Base-by-base conservation (phyloP, 2,797 vertebrate genomes). In the Carcharodon carcharias region DNA sequence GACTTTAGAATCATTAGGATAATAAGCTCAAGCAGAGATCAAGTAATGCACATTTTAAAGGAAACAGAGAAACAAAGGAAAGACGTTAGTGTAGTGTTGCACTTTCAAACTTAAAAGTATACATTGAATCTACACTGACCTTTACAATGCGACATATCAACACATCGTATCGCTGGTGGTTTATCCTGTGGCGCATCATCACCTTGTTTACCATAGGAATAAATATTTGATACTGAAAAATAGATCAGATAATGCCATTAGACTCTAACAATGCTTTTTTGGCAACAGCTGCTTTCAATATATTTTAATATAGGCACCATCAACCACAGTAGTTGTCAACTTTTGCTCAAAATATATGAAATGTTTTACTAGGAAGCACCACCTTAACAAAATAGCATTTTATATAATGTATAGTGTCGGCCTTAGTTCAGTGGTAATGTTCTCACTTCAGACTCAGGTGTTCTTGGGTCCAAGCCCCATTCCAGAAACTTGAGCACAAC, bases 201-300 rank as follows among this genome's bases (percentile, higher is more conserved):
- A 99, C 99, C 98, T 99, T 99, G 97, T 99, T 99, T 97, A 99
- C 99, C 99, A 99, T 99, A 0, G 99, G 99, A 96, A 99, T 99
- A 97, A 99, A 99, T 97, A 99, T 99, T 96, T 99, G 99, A 97
- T 99, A 99, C 99, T 99, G 97, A 71, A 95, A 97, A 97, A 96
- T 28, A 96, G 26, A 65, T 14, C 50, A 69, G 54, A 40, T 21
- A 35, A 31, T 35, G 11, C 50, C 7, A n/a, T 77, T 56, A 95
- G 50, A 73, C 50, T 77, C 50, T 35, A 95, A 50, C 45, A 14
- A 45, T 67, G 23, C 23, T 11, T 45, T 95, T 50, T 23, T 4
- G 7, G n/a, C 9, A 67, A 40, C 23, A 45, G 26, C 40, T 40
- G 7, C 61, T 67, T 65, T 5, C 0, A 23, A 11, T 93, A 67